Percentiles rank a stretch among this genome's conserved stretches.
Conservation (phyloP, 2,113 vertebrate genomes). For the Actinemys pallida region DNA sequence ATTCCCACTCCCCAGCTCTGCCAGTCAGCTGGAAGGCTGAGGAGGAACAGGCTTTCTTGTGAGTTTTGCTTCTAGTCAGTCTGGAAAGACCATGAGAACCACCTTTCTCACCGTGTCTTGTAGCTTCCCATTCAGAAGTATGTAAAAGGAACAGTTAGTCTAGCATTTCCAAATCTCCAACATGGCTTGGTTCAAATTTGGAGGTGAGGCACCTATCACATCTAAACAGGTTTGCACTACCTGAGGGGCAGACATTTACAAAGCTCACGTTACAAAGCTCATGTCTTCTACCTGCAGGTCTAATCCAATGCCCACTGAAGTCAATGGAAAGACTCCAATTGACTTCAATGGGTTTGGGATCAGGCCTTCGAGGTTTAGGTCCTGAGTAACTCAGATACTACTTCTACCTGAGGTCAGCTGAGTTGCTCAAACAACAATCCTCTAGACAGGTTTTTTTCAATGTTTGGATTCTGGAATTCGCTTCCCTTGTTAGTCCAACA, state of each 20-base stretch:
- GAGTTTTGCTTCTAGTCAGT: not conserved
- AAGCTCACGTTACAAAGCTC: not conserved
- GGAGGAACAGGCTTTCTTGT: not conserved
- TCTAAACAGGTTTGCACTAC: not conserved
- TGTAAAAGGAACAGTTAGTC: not conserved
- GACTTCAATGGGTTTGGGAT: not conserved
- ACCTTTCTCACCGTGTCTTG: accelerated
- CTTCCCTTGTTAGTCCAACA: slow-evolving; percentile 16
- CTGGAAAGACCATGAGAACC: not conserved
- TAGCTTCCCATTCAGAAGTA: accelerated
- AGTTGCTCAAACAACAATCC: slow-evolving; percentile 21
- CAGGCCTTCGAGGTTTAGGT: not conserved
- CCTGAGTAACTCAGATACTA: not conserved
- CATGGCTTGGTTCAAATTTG: not conserved
- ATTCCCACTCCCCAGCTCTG: not conserved
- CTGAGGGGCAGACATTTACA: not conserved
- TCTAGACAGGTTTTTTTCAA: slow-evolving; percentile 26
- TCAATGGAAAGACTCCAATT: slow-evolving; percentile 6
- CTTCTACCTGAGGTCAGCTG: not conserved
- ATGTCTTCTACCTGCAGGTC: not conserved
- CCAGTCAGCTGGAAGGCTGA: not conserved
- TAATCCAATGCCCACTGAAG: not conserved
- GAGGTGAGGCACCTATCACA: not conserved
- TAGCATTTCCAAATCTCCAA: not conserved
- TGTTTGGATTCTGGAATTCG: slow-evolving; percentile 49